Evolutionary conservation across 2,113 vertebrate genomes (phyloP).

Genomic region (Thalassarche chlororhynchos): DNA sequence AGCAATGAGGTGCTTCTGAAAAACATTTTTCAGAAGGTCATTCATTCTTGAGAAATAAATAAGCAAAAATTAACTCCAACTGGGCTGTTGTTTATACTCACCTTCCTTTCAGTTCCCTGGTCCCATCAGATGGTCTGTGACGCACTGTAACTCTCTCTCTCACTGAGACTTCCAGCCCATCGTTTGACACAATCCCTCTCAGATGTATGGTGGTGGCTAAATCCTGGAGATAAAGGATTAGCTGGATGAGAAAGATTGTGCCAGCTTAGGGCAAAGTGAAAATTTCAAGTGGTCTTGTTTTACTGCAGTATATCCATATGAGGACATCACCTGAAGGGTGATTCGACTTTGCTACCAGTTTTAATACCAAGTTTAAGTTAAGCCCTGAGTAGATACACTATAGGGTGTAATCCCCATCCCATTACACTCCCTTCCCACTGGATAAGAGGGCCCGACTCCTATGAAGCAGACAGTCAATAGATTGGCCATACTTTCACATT

Average conservation of each 20-base stretch:
- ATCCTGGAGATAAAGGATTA: background rate
- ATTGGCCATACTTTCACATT: background rate
- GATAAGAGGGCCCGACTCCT: background rate
- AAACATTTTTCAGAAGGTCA: background rate
- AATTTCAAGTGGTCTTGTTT: background rate
- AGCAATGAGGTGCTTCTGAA: background rate
- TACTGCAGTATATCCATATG: background rate
- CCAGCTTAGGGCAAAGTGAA: background rate
- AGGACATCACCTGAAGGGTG: background rate
- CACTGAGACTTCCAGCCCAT: background rate
- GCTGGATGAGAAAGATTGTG: background rate
- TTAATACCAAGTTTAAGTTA: background rate
- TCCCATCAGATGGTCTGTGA: background rate
- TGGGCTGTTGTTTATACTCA: background rate
- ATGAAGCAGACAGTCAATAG: background rate
- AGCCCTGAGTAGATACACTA: background rate
- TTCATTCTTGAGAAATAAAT: background rate
- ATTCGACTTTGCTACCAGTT: background rate
- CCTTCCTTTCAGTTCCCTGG: background rate
- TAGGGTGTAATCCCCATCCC: background rate
- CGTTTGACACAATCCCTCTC: background rate
- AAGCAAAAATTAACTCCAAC: background rate
- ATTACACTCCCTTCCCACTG: background rate
- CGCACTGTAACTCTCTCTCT: background rate
- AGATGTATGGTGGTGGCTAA: background rate